Base-by-base conservation (phyloP, 2,888 invertebrate species). In the Cryptocephalus primarius region DNA sequence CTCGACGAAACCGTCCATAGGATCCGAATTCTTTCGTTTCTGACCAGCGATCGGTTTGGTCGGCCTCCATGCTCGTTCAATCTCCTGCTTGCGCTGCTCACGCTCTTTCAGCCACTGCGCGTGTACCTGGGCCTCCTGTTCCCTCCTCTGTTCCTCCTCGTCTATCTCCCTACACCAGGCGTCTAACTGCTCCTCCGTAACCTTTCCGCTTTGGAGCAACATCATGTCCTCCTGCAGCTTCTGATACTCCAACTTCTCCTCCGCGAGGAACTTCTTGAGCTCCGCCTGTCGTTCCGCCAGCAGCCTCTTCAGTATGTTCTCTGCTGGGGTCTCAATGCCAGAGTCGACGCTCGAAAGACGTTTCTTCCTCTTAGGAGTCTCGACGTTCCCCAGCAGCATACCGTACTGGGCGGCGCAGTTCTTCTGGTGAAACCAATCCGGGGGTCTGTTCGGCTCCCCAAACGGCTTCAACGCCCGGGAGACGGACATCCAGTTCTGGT, bases 401-500 rank as follows among this genome's bases (percentile, higher is more conserved):
- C 85, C 84, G 69, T 93, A 95, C 62, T 94, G 94, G 0, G 88
- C 80, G 0, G 92, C 92, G 71, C 94, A 94, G 55, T 84, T 84
- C 68, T 86, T 88, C 63, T 89, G 90, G 0, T 90, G 90, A 64
- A 91, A 93, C 91, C 88, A 93, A 63, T 88, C 93, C 0, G 76
- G 71, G 0, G 85, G 88, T 48, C 88, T 73, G 56, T 82, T 82
- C 40, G 83, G 74, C 57, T 89, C 88, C 10, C 82, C 82, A 55
- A 85, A 82, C 10, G 85, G 79, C 72, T 86, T 86, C 9, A 92
- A 68, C 0, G 85, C 79, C 36, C 89, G 73, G 42, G 88, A 88
- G 1, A 91, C 90, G 1, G 89, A 84, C 76, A 88, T 83, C 92
- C 92, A 91, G 69, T 94, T 89, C 66, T 90, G 90, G 66, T 92